Percentiles rank a stretch among this genome's conserved stretches.
phyloP scores from a whole-genome alignment of 1,140 invertebrate species.

The Drosophila busckii region DNA sequence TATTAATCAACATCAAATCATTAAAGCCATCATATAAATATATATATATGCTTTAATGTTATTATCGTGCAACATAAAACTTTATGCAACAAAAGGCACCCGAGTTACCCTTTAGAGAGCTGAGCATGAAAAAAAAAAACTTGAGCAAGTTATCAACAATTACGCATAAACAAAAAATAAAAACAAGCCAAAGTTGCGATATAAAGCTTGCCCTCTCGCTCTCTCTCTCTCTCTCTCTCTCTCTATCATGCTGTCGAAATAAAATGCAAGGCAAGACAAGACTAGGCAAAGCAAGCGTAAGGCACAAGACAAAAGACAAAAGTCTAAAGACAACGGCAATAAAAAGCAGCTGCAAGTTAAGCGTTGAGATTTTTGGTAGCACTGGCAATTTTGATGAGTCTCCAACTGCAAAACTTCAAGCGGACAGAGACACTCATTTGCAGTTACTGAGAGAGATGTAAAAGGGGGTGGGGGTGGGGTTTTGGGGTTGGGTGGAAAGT shows the following conservation, averaged over 20 bases:
- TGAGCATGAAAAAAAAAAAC: constrained; percentile 52
- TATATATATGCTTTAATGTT: background rate
- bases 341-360: constrained; percentile 71
- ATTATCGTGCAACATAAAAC: constrained; percentile 6
- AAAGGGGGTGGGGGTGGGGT: background rate
- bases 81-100: constrained; percentile 29
- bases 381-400: constrained; percentile 39
- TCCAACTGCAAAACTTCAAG: no score
- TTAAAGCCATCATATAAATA: no score
- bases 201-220: no score
- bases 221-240: no score
- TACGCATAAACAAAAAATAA: constrained; percentile 61
- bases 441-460: constrained; percentile 2
- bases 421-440: constrained; percentile 55
- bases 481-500: constrained; percentile 3
- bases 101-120: constrained; percentile 9
- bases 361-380: constrained; percentile 30
- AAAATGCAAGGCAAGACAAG: constrained; percentile 46
- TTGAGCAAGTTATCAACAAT: constrained; percentile 68
- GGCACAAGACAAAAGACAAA: constrained; percentile 20
- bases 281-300: constrained; percentile 39
- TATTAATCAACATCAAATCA: no score
- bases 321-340: constrained; percentile 40
- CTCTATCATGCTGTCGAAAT: constrained; percentile 10
- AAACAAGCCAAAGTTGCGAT: constrained; percentile 45